Evolutionary conservation across 1,140 invertebrate species (phyloP), one percentile per base, ranked within the genome.

Genomic region (Brachionus plicatilis): DNA sequence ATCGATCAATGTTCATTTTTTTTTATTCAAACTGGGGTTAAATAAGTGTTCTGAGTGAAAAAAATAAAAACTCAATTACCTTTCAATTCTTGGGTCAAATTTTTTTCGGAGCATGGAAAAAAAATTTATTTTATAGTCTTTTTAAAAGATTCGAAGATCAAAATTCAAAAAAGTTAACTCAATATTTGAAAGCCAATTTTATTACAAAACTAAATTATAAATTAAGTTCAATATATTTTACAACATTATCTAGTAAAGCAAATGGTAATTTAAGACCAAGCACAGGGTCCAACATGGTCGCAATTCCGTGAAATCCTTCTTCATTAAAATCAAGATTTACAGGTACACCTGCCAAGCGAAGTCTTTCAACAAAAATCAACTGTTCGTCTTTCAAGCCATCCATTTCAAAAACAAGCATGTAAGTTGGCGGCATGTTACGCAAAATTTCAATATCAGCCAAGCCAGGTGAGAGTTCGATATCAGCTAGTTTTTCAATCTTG

Each of bases 311-410:
- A 82, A 82, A 82, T 37, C 53, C 79, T 24, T 82, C 79, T 65
- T 65, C 53, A 65, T 82, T 65, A 82, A 82, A 82, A 65, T 45
- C 79, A 11, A 82, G 24, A 65, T 60, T 82, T 65, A 83, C 82
- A n/a, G 24, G 53, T 17, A 83, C 82, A 33, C 82, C 82, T 37
- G 27, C 53, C 14, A 9, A 9, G 11, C 50, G 37, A 43, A 83
- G 53, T 53, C 82, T 43, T 70, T 68, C 65, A 8, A 56, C 82
- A 72, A 65, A 83, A 8, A 83, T 68, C 8, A 83, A 50, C 7
- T 68, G 43, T 41, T 83, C 60, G 47, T 83, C 82, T 56, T 68
- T 83, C 4, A 83, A 41, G 1, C 43, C 45, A 70, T 83, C 82
- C 60, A 41, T 43, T 68, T 83, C 82, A 50, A 83, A 50, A 43